Conservation (phyloP, 2,797 vertebrate genomes). For the Lerista edwardsae region DNA sequence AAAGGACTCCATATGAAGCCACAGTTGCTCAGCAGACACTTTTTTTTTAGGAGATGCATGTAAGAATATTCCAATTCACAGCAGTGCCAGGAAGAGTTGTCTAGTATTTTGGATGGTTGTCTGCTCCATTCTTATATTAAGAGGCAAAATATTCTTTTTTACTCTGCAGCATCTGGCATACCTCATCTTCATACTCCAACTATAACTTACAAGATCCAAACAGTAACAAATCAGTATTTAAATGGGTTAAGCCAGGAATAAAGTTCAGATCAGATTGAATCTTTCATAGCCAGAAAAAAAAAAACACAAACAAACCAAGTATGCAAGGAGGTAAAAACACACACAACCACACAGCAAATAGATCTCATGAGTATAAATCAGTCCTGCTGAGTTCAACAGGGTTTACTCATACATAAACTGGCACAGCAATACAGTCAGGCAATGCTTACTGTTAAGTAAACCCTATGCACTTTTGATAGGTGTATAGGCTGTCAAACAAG, state of each 20-base stretch:
- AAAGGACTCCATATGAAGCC: background rate
- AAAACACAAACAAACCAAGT: background rate
- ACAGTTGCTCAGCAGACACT: conserved; percentile 5
- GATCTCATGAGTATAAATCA: background rate
- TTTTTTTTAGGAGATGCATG: conserved; percentile 28
- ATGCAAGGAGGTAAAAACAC: no score
- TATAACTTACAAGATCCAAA: background rate
- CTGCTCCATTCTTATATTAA: conserved; percentile 31
- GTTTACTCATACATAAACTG: no score
- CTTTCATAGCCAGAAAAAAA: conserved; percentile 31
- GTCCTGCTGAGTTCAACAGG: no score
- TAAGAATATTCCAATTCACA: background rate
- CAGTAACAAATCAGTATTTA: background rate
- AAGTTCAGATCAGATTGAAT: conserved; percentile 4
- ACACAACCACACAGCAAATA: background rate
- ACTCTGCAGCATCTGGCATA: conserved; percentile 27
- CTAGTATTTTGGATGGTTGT: background rate
- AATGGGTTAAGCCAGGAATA: background rate
- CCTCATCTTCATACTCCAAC: conserved; percentile 11
- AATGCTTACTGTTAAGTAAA: background rate
- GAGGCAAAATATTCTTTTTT: background rate
- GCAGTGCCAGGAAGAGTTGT: conserved; percentile 11
- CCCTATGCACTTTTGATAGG: background rate
- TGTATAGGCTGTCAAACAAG: conserved; percentile 4
- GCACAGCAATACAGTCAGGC: background rate